Evolutionary conservation across 2,797 vertebrate species (phyloP).

Genomic region (Enoplosus armatus): DNA sequence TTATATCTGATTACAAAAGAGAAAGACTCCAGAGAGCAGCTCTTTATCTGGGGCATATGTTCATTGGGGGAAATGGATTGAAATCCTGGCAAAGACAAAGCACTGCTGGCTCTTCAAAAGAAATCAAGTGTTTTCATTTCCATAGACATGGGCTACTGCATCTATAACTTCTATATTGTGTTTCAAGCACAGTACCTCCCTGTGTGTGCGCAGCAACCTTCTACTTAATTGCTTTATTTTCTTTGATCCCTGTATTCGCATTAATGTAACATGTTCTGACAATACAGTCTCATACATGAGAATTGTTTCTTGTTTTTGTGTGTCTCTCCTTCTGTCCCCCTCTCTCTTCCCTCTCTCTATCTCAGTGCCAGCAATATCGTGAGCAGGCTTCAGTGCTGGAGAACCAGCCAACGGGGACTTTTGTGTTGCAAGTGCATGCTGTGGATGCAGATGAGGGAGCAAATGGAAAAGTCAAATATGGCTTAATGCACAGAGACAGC

Average conservation of each 20-base stretch:
- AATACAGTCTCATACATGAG: conserved; percentile 6
- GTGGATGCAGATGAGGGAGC: conserved; percentile 92
- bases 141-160: conserved; percentile 32
- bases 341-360: conserved; percentile 28
- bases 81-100: conserved; percentile 56
- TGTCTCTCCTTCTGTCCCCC: conserved; percentile 20
- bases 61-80: conserved; percentile 67
- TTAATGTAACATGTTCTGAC: conserved; percentile 45
- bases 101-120: conserved; percentile 63
- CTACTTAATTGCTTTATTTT: conserved; percentile 58
- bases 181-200: conserved; percentile 27
- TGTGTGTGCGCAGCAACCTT: conserved; percentile 51
- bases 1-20: conserved; percentile 66
- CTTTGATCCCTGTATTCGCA: conserved; percentile 65
- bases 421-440: conserved; percentile 91
- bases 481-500: conserved; percentile 93
- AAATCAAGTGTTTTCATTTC: conserved; percentile 57
- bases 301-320: conserved; percentile 42
- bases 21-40: conserved; percentile 58
- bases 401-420: conserved; percentile 92
- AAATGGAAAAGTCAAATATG: conserved; percentile 93
- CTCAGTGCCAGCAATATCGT: conserved; percentile 89
- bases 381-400: conserved; percentile 91
- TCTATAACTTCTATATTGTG: conserved; percentile 45
- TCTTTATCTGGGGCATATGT: conserved; percentile 71